A percentile compares a stretch with the other conserved stretches of the same genome.
These are phyloP conservation scores for Brienomyrus longianalis DNA, from an alignment of 2,113 vertebrate species.

Conservation along the genomic window DNA sequence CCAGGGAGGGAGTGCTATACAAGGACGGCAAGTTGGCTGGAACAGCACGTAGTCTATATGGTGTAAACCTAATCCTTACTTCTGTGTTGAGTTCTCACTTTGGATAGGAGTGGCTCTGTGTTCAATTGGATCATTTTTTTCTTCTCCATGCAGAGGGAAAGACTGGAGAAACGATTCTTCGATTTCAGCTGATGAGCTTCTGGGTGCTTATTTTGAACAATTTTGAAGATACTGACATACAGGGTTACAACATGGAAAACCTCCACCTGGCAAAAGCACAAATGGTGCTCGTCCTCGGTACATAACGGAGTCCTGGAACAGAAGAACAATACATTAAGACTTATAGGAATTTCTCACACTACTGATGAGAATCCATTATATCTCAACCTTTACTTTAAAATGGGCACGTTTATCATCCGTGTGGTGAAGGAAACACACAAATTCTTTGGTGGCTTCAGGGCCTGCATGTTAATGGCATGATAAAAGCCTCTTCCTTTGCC, in stretches of 20 bases:
- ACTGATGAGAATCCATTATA: not conserved
- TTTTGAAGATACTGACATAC: not conserved
- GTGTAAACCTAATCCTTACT: not conserved
- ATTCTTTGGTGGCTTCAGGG: not conserved
- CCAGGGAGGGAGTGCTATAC: not conserved
- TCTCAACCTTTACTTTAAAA: not conserved
- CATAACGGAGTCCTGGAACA: not conserved
- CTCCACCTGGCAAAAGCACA: not conserved
- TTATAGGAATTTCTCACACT: not conserved
- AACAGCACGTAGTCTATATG: not conserved
- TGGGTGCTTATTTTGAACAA: not conserved
- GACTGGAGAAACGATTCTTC: not conserved
- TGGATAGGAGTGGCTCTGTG: not conserved
- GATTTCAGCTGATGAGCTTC: not conserved
- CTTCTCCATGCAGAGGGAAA: not conserved
- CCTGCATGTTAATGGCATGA: not conserved
- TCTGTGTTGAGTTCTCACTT: not conserved
- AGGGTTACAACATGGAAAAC: not conserved
- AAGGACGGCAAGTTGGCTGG: not conserved
- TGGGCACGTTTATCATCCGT: not conserved
- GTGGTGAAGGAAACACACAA: not conserved
- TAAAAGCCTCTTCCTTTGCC: not conserved
- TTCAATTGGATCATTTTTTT: not conserved
- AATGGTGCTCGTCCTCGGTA: not conserved
- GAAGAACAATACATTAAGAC: not conserved